Evolutionary conservation across 2,888 invertebrate species (phyloP).

Genomic region (Subacronicta megacephala): DNA sequence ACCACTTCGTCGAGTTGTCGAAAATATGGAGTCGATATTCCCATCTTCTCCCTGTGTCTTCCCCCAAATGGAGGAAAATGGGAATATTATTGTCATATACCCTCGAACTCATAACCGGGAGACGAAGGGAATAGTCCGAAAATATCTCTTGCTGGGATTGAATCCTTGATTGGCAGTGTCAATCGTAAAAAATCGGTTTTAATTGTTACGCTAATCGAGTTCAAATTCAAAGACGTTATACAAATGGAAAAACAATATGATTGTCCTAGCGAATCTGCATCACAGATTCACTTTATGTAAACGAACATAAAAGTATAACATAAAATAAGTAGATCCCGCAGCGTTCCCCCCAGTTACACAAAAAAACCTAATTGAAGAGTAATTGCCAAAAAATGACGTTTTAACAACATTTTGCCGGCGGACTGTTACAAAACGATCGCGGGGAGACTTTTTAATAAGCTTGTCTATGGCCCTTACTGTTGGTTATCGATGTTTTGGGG

Average conservation of each 20-base stretch:
- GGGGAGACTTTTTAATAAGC: constrained; percentile 47
- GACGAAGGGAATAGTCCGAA: too few relatives aligned
- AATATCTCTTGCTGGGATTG: too few relatives aligned
- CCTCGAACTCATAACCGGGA: too few relatives aligned
- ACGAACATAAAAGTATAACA: constrained; percentile 32
- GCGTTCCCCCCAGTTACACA: constrained; percentile 22
- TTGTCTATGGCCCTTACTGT: constrained; percentile 37
- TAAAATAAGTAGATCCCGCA: constrained; percentile 48
- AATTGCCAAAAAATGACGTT: constrained; percentile 58
- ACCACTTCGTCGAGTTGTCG: too few relatives aligned
- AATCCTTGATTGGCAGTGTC: not conserved
- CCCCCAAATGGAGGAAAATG: too few relatives aligned
- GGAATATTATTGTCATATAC: too few relatives aligned
- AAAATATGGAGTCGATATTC: too few relatives aligned
- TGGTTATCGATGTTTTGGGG: constrained; percentile 37
- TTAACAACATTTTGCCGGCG: constrained; percentile 42
- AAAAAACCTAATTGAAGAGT: constrained; percentile 56
- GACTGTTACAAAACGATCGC: constrained; percentile 38
- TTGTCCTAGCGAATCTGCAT: constrained; percentile 35
- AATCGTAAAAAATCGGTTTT: too few relatives aligned
- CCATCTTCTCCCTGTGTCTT: too few relatives aligned
- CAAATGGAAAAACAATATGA: constrained; percentile 16
- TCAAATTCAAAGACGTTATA: not conserved
- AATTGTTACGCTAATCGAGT: too few relatives aligned
- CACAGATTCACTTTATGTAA: constrained; percentile 35